These are phyloP conservation scores for Ochropleura plecta DNA, from an alignment of 2,888 invertebrate species.

Conservation along the genomic window DNA sequence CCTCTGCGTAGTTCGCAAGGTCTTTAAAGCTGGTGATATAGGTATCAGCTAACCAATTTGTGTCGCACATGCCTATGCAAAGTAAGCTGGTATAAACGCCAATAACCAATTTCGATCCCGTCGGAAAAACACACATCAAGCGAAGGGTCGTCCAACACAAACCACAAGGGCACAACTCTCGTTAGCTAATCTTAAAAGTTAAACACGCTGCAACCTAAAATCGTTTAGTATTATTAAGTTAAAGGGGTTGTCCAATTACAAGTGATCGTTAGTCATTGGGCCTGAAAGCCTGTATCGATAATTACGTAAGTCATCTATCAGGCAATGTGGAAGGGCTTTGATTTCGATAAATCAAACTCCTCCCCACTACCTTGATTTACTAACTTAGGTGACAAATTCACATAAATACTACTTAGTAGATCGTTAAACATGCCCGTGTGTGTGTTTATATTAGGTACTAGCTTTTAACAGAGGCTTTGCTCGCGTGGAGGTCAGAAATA, in stretches of 20 bases:
- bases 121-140: background rate
- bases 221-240: constrained; percentile 44
- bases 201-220: constrained; percentile 27
- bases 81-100: background rate
- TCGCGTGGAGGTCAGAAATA: background rate
- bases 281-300: constrained; percentile 40
- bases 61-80: background rate
- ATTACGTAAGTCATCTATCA: constrained; percentile 44
- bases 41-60: background rate
- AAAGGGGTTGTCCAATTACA: constrained; percentile 38
- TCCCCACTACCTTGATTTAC: constrained; percentile 28
- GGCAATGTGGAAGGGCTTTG: constrained; percentile 13
- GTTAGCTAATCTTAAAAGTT: constrained; percentile 23
- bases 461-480: background rate
- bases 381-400: constrained; percentile 26
- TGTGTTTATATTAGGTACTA: background rate
- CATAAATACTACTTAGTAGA: constrained; percentile 1
- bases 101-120: background rate
- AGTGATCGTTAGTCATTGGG: constrained; percentile 48
- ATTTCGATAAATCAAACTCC: constrained; percentile 8
- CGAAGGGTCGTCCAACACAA: background rate
- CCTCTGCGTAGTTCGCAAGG: no score
- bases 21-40: no score
- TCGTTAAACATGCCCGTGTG: background rate
- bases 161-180: background rate